Base-by-base conservation (phyloP, 2,797 vertebrate species). In the Rhinatrema bivittatum region DNA sequence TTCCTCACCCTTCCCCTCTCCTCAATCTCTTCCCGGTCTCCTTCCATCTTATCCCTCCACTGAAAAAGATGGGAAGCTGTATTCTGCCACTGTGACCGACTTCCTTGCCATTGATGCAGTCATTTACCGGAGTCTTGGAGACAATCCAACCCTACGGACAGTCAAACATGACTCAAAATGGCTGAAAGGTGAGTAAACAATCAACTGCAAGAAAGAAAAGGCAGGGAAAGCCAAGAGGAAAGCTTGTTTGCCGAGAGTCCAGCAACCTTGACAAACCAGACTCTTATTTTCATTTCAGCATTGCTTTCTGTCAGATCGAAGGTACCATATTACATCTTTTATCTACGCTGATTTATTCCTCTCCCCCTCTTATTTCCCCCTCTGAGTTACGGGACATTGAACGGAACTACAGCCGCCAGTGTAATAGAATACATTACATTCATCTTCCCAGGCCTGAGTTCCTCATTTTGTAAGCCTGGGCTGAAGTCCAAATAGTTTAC, bases 111-210 rank as follows among this genome's bases (percentile, higher is more conserved):
- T 99, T 41, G 94, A 99, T 59, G 89, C 94, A 4, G 94, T 99
- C 75, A 98, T 99, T 76, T 99, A 99, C 68, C 89, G 96, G 60
- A 99, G 96, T 75, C 88, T 99, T 40, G 96, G 96, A 74, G 93
- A 98, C 78, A 95, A 94, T 74, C 91, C 92, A 32, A 99, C 96
- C 37, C 79, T 99, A 56, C 86, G 96, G 68, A 99, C 96, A 29
- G 94, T 99, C 73, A 99, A 99, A 78, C 95, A 99, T 11, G 96
- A 99, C 78, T 98, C 94, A 42, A 98, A 99, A 68, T 99, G 96
- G 94, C 73, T 99, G 62, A 99, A 99, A 94, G 96, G 96, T 98
- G 75, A 85, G 76, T 42, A 53, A 44, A 60, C 25, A 61, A 27
- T 36, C 28, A 31, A 31, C 43, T 28, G 16, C 29, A 24, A 19